phyloP scores from a whole-genome alignment of 1,140 invertebrate genomes.

The Trichonephila clavipes region DNA sequence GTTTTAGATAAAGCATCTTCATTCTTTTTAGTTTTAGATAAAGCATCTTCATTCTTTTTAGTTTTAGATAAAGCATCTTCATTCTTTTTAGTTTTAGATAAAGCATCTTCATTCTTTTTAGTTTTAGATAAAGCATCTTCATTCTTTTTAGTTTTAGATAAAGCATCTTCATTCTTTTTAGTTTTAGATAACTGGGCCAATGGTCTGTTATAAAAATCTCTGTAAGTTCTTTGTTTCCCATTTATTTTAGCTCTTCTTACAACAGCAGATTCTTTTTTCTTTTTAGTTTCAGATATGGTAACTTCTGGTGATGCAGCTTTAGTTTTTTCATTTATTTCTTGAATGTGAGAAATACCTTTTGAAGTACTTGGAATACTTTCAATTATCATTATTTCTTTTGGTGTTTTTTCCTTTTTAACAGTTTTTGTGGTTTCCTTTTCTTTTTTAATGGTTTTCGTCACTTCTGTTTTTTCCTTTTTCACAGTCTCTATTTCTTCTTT shows the following conservation, averaged over 20 bases:
- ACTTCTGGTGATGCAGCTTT: constrained; percentile 39
- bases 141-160: constrained; percentile 1
- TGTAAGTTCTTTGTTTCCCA: constrained; percentile 72
- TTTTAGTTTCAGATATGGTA: constrained; percentile 52
- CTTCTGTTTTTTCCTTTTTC: background rate
- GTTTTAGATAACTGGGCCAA: constrained; percentile 46
- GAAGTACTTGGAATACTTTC: background rate
- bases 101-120: constrained; percentile 7
- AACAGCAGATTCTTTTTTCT: constrained; percentile 71
- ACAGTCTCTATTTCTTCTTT: background rate
- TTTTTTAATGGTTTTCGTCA: background rate
- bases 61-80: too few relatives aligned
- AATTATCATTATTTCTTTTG: background rate
- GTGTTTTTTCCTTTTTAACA: too few relatives aligned
- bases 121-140: too few relatives aligned
- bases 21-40: constrained; percentile 1
- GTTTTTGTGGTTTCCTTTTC: background rate
- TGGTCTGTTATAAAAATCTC: constrained; percentile 70
- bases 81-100: constrained; percentile 1
- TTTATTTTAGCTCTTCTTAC: constrained; percentile 67
- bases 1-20: too few relatives aligned
- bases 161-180: constrained; percentile 7
- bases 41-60: constrained; percentile 7
- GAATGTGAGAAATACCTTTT: background rate
- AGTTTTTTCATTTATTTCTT: constrained; percentile 3